Evolutionary conservation across 2,113 vertebrate genomes (phyloP).

Genomic region (Podarcis cretensis): DNA sequence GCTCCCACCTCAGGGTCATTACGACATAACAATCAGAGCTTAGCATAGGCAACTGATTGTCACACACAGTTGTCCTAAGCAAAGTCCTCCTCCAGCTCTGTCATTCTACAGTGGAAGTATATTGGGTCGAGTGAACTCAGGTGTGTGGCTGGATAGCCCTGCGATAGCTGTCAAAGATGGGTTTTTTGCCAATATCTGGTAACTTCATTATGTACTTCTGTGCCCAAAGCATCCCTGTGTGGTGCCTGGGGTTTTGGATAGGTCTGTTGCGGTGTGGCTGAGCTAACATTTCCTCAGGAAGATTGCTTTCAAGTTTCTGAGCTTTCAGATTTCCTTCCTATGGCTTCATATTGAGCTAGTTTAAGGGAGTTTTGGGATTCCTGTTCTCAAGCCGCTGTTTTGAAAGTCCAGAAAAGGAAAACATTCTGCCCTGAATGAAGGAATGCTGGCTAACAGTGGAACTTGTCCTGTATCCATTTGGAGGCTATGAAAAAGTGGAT

Average conservation of each 20-base stretch:
- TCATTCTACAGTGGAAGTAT: not conserved
- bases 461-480: not conserved
- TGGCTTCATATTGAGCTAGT: not conserved
- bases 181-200: not conserved
- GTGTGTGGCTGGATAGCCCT: not conserved
- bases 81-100: not conserved
- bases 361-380: not conserved
- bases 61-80: not conserved
- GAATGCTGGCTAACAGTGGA: not conserved
- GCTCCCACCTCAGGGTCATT: not conserved
- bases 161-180: too few relatives aligned
- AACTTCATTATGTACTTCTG: not conserved
- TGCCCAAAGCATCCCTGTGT: not conserved
- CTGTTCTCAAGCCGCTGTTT: not conserved
- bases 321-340: not conserved
- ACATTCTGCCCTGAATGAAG: not conserved
- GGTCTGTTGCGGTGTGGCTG: not conserved
- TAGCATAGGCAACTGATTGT: not conserved
- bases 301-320: not conserved
- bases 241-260: not conserved
- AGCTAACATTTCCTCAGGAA: not conserved
- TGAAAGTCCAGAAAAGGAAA: not conserved
- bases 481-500: not conserved
- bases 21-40: not conserved
- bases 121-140: too few relatives aligned